A percentile compares a stretch with the other conserved stretches of the same genome.
Conservation (phyloP, 2,113 vertebrate genomes). For the Regulus satrapa region DNA sequence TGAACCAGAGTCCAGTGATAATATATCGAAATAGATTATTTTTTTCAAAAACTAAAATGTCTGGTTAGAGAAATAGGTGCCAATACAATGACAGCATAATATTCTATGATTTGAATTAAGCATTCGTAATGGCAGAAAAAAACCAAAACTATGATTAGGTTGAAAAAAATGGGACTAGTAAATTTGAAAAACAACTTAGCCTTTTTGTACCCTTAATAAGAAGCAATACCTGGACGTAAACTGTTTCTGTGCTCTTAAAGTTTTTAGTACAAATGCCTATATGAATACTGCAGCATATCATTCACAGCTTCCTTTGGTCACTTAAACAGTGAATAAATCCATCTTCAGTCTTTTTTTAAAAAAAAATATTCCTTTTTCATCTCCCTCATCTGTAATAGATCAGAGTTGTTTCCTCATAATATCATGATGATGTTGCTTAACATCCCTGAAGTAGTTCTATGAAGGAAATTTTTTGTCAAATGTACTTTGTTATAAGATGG, state of each 20-base stretch:
- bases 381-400: neutral
- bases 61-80: neutral
- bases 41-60: neutral
- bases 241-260: neutral
- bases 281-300: neutral
- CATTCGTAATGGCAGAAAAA: neutral
- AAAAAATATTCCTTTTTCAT: neutral
- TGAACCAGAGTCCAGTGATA: neutral
- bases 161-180: neutral
- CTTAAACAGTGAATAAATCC: neutral
- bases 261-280: neutral
- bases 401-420: neutral
- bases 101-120: neutral
- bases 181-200: neutral
- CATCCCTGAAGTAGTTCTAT: neutral
- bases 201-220: neutral
- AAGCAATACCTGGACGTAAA: neutral
- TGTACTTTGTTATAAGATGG: neutral
- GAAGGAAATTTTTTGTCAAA: neutral
- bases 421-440: neutral
- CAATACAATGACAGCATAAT: neutral
- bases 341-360: neutral
- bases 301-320: neutral
- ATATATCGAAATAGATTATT: neutral
- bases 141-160: neutral